These are phyloP conservation scores for Hemaris fuciformis DNA, from an alignment of 2,888 invertebrate species.

Conservation along the genomic window DNA sequence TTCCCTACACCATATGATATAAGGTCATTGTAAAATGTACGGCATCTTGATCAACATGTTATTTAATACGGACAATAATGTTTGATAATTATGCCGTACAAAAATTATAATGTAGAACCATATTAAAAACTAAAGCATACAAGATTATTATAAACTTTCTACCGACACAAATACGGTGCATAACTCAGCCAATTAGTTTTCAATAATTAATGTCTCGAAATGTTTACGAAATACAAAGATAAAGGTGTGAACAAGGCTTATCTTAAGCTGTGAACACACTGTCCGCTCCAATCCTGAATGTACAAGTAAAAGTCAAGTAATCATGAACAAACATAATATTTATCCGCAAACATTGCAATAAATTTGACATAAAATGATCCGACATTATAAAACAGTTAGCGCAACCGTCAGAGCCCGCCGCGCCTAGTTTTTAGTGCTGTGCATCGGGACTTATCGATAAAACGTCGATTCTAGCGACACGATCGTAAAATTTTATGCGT, in stretches of 20 bases:
- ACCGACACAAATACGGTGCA: no score
- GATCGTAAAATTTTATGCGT: slow-evolving; percentile 62
- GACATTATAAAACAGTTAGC: slow-evolving; percentile 1
- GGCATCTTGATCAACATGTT: no score
- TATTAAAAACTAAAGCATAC: no score
- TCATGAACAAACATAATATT: slow-evolving; percentile 3
- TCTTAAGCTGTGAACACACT: neutral
- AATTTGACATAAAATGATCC: slow-evolving; percentile 13
- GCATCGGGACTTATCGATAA: slow-evolving; percentile 24
- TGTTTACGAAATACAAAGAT: neutral
- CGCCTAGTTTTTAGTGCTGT: slow-evolving; percentile 21
- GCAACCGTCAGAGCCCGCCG: slow-evolving; percentile 2
- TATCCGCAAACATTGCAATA: slow-evolving; percentile 20
- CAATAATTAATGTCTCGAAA: no score
- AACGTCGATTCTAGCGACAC: slow-evolving; percentile 35
- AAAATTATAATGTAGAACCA: no score
- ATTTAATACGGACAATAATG: no score
- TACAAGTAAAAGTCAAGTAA: neutral
- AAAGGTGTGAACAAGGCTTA: neutral
- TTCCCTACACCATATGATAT: no score
- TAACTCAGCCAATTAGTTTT: no score
- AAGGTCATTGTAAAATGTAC: no score
- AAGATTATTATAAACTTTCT: no score
- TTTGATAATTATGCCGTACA: no score
- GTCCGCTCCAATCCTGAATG: neutral